Percentiles rank a stretch among this genome's conserved stretches.
These are phyloP conservation scores for Gymnothorax reevesii DNA, from an alignment of 2,797 vertebrate species.

Conservation along the genomic window DNA sequence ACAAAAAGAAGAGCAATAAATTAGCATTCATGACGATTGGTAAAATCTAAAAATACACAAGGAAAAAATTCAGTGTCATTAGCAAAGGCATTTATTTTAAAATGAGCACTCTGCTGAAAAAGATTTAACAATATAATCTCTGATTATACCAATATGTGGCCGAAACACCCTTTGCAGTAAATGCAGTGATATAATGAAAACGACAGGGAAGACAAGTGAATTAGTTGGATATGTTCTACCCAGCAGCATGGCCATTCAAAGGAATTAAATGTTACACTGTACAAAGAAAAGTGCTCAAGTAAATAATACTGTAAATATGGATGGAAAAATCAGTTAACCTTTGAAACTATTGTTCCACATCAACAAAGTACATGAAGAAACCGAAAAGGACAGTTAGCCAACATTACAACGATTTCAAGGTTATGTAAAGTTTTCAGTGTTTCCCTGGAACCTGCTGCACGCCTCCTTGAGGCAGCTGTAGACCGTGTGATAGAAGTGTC, in stretches of 20 bases:
- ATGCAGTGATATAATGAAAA: background rate
- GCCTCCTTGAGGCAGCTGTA: constrained; percentile 70
- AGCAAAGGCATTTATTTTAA: background rate
- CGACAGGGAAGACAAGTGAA: background rate
- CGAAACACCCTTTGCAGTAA: background rate
- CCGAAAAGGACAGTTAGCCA: background rate
- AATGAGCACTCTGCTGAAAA: background rate
- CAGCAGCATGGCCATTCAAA: background rate
- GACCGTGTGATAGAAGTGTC: constrained; percentile 66
- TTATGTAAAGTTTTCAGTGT: background rate
- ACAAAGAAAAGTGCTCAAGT: background rate
- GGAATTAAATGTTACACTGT: background rate
- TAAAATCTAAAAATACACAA: background rate
- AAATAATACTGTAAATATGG: constrained; percentile 6
- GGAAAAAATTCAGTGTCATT: background rate
- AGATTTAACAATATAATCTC: background rate
- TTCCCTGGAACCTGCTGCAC: constrained; percentile 51
- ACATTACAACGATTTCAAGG: background rate
- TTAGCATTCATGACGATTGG: background rate
- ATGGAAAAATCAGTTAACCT: background rate
- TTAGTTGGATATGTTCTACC: background rate
- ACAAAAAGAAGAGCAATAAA: background rate
- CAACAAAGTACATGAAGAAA: background rate
- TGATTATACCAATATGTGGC: background rate
- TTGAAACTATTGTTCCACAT: background rate